phyloP scores from a whole-genome alignment of 2,113 vertebrate species.

The Eubucco bourcierii region DNA sequence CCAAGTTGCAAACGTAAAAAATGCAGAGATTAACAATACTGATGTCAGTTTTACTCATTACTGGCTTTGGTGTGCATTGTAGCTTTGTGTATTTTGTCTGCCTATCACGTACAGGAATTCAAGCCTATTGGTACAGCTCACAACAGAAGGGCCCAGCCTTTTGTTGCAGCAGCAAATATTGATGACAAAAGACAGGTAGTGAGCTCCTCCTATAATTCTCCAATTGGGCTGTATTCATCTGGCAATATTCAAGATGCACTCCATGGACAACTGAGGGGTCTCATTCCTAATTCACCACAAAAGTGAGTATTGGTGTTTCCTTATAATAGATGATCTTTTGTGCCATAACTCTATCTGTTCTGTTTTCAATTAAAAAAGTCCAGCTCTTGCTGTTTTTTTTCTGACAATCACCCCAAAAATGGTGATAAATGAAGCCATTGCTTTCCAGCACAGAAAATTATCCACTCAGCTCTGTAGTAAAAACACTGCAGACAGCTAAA shows the following conservation, averaged over 20 bases:
- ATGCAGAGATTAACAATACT: constrained; percentile 61
- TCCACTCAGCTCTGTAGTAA: not conserved
- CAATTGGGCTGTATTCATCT: constrained; percentile 96
- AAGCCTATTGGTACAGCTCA: constrained; percentile 90
- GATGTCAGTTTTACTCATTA: constrained; percentile 48
- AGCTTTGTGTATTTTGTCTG: constrained; percentile 85
- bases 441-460: not conserved
- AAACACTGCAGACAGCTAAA: not conserved
- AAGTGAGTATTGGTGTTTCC: constrained; percentile 80
- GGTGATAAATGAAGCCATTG: not conserved
- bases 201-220: constrained; percentile 96
- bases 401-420: not conserved
- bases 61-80: constrained; percentile 74
- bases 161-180: constrained; percentile 94
- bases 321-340: not conserved
- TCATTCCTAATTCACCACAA: constrained; percentile 81
- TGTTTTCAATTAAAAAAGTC: constrained; percentile 58
- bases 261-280: constrained; percentile 91
- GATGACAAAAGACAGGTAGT: constrained; percentile 97
- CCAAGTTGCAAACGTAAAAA: not conserved
- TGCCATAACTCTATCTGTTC: not conserved
- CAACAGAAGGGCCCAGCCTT: constrained; percentile 94
- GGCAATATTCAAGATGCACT: constrained; percentile 97
- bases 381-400: constrained; percentile 77
- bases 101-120: constrained; percentile 84